Evolutionary conservation across 2,113 vertebrate genomes (phyloP).

Genomic region (Sardina pilchardus): DNA sequence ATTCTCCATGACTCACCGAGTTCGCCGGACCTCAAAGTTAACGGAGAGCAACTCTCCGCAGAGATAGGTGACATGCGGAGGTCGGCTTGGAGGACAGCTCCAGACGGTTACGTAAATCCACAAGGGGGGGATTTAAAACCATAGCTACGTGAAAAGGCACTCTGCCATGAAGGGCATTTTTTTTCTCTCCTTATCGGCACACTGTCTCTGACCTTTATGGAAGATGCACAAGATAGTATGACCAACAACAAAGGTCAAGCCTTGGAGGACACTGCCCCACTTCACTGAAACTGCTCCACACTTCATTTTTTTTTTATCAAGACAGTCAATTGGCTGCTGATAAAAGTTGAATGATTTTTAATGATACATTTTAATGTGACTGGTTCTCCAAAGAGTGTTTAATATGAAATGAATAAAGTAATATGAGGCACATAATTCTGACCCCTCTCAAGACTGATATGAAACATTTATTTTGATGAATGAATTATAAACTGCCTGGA

Average conservation of each 20-base stretch:
- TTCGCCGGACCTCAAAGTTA: not conserved
- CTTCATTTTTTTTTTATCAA: not conserved
- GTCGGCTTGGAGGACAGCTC: not conserved
- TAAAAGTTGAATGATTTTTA: slow-evolving; percentile 44
- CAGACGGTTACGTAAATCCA: not conserved
- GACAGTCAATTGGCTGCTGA: not conserved
- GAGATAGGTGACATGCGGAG: not conserved
- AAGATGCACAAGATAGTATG: not conserved
- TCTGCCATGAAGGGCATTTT: not conserved
- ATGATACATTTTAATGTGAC: slow-evolving; percentile 40
- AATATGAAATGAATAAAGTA: slow-evolving; percentile 45
- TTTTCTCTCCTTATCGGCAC: not conserved
- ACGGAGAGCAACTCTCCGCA: not conserved
- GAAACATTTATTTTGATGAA: slow-evolving; percentile 47
- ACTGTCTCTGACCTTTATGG: not conserved
- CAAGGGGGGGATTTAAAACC: not conserved
- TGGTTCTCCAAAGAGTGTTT: slow-evolving; percentile 31
- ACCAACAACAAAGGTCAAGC: not conserved
- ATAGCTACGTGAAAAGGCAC: not conserved
- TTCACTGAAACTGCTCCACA: not conserved
- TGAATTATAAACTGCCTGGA: slow-evolving; percentile 40
- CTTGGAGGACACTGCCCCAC: not conserved
- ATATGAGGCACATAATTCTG: slow-evolving; percentile 38
- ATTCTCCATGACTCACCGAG: not conserved
- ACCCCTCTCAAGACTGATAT: slow-evolving; percentile 44